Conservation (phyloP, 2,888 invertebrate genomes). For the Acanthacorydalis orientalis region DNA sequence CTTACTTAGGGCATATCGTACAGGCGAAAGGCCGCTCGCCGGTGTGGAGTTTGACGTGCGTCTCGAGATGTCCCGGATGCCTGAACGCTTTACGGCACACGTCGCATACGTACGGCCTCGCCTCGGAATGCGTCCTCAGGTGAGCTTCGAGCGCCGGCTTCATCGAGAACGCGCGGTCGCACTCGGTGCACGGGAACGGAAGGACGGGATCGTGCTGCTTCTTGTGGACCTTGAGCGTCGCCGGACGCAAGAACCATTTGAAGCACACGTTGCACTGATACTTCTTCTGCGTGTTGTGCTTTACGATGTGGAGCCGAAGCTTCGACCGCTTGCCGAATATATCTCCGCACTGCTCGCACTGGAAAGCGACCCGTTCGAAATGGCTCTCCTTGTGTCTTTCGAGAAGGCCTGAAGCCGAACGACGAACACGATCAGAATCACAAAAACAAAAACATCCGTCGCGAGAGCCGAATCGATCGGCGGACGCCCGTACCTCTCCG, state of each 20-base stretch:
- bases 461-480: neutral
- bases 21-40: slow-evolving; percentile 5
- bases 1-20: slow-evolving; percentile 4
- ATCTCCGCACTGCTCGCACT: slow-evolving; percentile 7
- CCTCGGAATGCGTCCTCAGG: slow-evolving; percentile 1
- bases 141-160: slow-evolving; percentile 4
- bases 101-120: slow-evolving; percentile 2
- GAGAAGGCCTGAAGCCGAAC: slow-evolving; percentile 1
- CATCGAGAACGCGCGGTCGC: slow-evolving; percentile 2
- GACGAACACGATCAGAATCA: neutral
- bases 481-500: neutral
- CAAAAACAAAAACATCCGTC: too few relatives aligned
- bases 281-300: slow-evolving; percentile 23
- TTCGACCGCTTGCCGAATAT: slow-evolving; percentile 6
- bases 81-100: slow-evolving; percentile 3
- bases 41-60: slow-evolving; percentile 4
- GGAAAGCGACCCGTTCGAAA: slow-evolving; percentile 4
- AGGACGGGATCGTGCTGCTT: neutral
- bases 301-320: slow-evolving; percentile 4
- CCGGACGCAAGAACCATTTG: slow-evolving; percentile 3
- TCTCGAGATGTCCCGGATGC: slow-evolving; percentile 5
- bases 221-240: slow-evolving; percentile 3
- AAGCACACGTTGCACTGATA: slow-evolving; percentile 6
- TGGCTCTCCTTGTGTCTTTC: slow-evolving; percentile 8
- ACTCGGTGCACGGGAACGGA: slow-evolving; percentile 2